Evolutionary conservation across 1,140 invertebrate genomes (phyloP), one percentile per base, ranked within the genome.

Genomic region (Heliconius hermathena): DNA sequence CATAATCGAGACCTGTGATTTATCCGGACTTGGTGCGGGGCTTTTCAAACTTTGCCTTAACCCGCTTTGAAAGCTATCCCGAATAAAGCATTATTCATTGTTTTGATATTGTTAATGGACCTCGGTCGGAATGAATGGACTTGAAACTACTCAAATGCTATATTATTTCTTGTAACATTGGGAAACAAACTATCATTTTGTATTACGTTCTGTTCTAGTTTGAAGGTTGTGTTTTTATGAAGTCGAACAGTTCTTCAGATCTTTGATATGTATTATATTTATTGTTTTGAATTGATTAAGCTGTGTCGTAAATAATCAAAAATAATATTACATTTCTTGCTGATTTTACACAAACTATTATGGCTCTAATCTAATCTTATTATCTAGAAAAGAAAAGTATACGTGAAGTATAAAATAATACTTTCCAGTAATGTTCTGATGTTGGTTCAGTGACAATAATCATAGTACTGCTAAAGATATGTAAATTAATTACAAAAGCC

Each of bases 1-100:
- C 82, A 88, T 87, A 85, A 87, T 81, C 80, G 83, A 84, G 85
- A 88, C 79, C 84, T 84, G 86, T 86, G 87, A 87, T 87, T 87
- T 84, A 84, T 66, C 80, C 41, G 77, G 38, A 71, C 77, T 74
- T 80, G 60, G 38, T 74, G 72, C 71, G 49, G 54, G 76, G 82
- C 75, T 79, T 83, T 83, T 80, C 73, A 76, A 84, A 84, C 78
- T 84, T 80, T 81, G 73, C 74, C 78, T 80, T 80, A 73, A 66
- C 80, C 77, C 71, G 49, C 54, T 79, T 75, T 77, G 75, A 77
- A 77, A 77, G 46, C 75, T 73, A 71, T 46, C 70, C 77, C 77
- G 60, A 66, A 66, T 66, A 66, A 66, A 66, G 60, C 22, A 26
- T 81, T 81, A 76, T 81, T 78, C 81, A 82, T 82, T 82, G 80